Base-by-base conservation (phyloP, 2,888 invertebrate species). In the Drosophila dives region DNA sequence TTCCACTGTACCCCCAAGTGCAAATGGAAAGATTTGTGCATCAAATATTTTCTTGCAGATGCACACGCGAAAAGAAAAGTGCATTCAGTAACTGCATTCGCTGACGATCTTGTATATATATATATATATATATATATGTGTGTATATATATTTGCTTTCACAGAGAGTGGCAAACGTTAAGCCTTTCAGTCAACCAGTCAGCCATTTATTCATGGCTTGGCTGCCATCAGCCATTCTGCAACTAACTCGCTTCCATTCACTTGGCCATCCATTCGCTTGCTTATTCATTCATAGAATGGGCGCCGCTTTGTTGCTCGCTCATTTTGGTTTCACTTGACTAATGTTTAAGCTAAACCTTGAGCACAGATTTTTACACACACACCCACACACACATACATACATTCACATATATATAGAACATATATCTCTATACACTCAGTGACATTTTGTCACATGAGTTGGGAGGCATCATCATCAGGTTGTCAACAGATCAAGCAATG, bases 271-370 rank as follows among this genome's bases (percentile, higher is more conserved):
- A 65, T 60, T 72, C 73, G 68, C 77, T 63, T 77, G 66, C 63
- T 75, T 76, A 62, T 70, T 76, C 80, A 75, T 70, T 73, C 76
- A 71, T 68, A 73, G 68, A 74, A 64, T 63, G 74, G 62, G 62
- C 86, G 73, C 68, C 83, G 81, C 79, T 89, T 85, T 89, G 80
- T 76, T 75, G 73, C 73, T 64, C 87, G 85, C 85, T 87, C 85
- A 89, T 84, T 85, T 85, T 77, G 77, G 85, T 79, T 75, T 80
- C 76, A 72, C 68, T 80, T 87, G 87, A 84, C 87, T 74, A 87
- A 87, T 84, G 89, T 77, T 80, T 75, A 55, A 74, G 81, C 83
- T 75, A 68, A 84, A 64, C 87, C 87, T 86, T 86, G 81, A 75
- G 71, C 77, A 64, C 60, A 73, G 66, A 81, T 58, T 76, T 40